Base-by-base conservation (phyloP, 2,888 invertebrate genomes). In the Helleia helle region DNA sequence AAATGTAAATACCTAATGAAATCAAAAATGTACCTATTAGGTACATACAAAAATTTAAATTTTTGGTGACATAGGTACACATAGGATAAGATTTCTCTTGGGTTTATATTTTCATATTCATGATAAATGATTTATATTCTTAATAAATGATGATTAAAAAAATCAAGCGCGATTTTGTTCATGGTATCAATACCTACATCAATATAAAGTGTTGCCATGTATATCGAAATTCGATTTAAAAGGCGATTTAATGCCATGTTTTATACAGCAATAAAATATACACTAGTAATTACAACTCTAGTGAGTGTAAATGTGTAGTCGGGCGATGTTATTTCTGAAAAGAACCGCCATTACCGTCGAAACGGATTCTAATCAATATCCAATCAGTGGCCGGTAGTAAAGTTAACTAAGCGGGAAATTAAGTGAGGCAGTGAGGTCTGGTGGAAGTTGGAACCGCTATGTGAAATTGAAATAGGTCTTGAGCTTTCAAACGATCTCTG, bases 371-470 rank as follows among this genome's bases (percentile, higher is more conserved):
- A 84, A 83, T 84, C 83, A 83, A 83, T 79, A 72, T 79, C 76
- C 83, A 83, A 84, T 84, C 84, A 81, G 64, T 56, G 66, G 54
- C 46, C 49, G 59, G 77, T 56, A 59, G 71, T 83, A 83, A 84
- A 84, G 71, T 80, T 83, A 84, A 84, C 83, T 80, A 76, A 84
- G 67, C 84, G 81, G 55, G 80, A 84, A 84, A 84, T 84, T 83
- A 80, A 79, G 65, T 70, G 63, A 58, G 63, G 52, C 58, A 53
- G 52, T 52, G 59, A 54, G 56, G 53, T 55, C 51, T 52, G 43
- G 40, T n/a, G n/a, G 11, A 36, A 34, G 17, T n/a, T n/a, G n/a
- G n/a, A n/a, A n/a, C n/a, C n/a, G 24, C n/a, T 22, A 39, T 11
- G n/a, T n/a, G n/a, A 14, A 27, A 43, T 31, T 39, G 31, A 22